A percentile compares a stretch with the other conserved stretches of the same genome.
Evolutionary conservation across 2,888 invertebrate genomes (phyloP).

Genomic region (Platynereis dumerilii): DNA sequence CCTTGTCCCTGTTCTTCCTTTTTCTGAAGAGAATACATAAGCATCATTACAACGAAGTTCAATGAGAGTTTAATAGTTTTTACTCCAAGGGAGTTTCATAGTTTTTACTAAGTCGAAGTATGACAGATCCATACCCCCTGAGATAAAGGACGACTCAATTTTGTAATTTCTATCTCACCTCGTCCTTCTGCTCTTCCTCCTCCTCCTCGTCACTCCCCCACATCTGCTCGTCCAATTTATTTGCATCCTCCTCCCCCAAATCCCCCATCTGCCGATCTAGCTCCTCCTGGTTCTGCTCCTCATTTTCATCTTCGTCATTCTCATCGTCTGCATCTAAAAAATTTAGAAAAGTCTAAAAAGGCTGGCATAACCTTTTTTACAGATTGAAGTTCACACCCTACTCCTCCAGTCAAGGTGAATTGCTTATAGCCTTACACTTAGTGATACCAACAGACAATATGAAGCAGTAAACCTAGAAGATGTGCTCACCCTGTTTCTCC

Average conservation of each 20-base stretch:
- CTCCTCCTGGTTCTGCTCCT: conserved; percentile 68
- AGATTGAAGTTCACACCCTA: too few species aligned
- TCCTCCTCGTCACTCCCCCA: conserved; percentile 77
- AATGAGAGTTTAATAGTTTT: too few species aligned
- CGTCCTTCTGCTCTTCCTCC: conserved; percentile 68
- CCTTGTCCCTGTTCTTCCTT: conserved; percentile 65
- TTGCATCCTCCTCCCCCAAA: conserved; percentile 71
- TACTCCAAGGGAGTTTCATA: too few species aligned
- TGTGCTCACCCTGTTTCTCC: conserved; percentile 42
- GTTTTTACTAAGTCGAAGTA: too few species aligned
- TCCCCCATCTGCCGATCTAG: conserved; percentile 97
- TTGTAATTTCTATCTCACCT: background rate
- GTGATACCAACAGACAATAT: too few species aligned
- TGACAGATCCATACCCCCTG: too few species aligned
- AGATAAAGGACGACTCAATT: too few species aligned
- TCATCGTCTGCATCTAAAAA: conserved; percentile 41
- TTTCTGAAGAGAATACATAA: background rate
- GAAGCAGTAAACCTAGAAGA: too few species aligned
- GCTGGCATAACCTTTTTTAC: too few species aligned
- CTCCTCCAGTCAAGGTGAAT: too few species aligned
- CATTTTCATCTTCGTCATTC: conserved; percentile 65
- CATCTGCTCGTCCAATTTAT: conserved; percentile 64
- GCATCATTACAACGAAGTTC: too few species aligned
- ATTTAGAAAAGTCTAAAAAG: background rate
- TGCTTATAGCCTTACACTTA: too few species aligned